Base-by-base conservation (phyloP, 2,797 vertebrate genomes). In the Clarias laeviceps region DNA sequence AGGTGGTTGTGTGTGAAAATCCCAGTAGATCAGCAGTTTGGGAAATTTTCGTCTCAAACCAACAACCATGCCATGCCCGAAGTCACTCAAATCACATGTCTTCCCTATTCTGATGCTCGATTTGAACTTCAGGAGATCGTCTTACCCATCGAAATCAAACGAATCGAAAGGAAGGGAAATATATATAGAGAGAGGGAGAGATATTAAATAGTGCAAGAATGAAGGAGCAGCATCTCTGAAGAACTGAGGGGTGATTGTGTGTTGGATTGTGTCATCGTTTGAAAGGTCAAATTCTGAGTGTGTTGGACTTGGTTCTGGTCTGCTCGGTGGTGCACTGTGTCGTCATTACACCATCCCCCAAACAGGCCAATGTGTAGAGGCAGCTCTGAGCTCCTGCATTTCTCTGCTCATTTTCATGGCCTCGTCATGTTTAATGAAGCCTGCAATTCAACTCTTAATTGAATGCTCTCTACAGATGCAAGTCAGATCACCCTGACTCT, bases 361-460 rank as follows among this genome's bases (percentile, higher is more conserved):
- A 6, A n/a, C 34, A n/a, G 14, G 34, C 32, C 59, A 27, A 22
- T 20, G 37, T 17, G 5, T 27, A n/a, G 32, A 62, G 32, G 5
- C 6, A 9, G 15, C 24, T 20, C 61, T 8, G 32, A 82, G 65
- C 29, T 57, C 32, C 22, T 12, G 24, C 37, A 64, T 80, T 80
- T 45, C 54, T 70, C 29, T 70, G 91, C 95, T 95, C 91, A 94
- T 95, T 96, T 94, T 95, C 95, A 96, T 96, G 92, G 92, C 90
- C 91, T 94, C 92, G 93, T 95, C 93, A 94, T 93, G 95, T 94
- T 96, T 96, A 97, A 97, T 97, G 96, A 97, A 96, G 94, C 95
- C 93, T 94, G 95, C 94, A 94, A 90, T 96, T 95, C 94, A 93
- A 89, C 94, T 95, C 94, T 95, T 97, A 96, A 97, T 96, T 96